Evolutionary conservation across 37 sponge, comb jelly and placozoan genomes (phyloP).

Genomic region (Hexactinellida sp.): DNA sequence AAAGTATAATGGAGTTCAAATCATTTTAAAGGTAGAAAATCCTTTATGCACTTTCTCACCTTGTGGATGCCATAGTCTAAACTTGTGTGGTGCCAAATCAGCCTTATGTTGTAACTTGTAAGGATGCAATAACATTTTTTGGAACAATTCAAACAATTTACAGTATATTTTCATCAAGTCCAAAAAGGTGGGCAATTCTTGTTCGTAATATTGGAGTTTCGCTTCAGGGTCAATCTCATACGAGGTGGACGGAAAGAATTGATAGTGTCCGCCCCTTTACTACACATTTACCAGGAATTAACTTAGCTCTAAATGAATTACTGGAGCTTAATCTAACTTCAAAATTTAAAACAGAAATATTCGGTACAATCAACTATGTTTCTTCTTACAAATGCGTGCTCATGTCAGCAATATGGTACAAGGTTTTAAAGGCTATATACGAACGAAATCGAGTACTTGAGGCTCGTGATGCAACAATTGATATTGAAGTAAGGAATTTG

Average conservation of each 20-base stretch:
- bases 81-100: slow-evolving; percentile 18
- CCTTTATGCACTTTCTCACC: slow-evolving; percentile 16
- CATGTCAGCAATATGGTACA: slow-evolving; percentile 15
- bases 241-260: slow-evolving; percentile 7
- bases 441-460: slow-evolving; percentile 10
- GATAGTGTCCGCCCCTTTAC: slow-evolving; percentile 14
- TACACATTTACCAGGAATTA: slow-evolving; percentile 11
- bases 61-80: slow-evolving; percentile 20
- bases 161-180: slow-evolving; percentile 20
- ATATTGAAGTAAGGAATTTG: slow-evolving; percentile 7
- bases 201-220: slow-evolving; percentile 8
- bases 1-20: slow-evolving; percentile 22
- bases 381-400: slow-evolving; percentile 7
- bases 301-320: background rate
- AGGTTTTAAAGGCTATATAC: background rate
- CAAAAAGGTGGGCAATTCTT: slow-evolving; percentile 21
- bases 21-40: slow-evolving; percentile 12
- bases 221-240: slow-evolving; percentile 2
- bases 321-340: slow-evolving; percentile 15
- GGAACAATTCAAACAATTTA: slow-evolving; percentile 20
- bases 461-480: slow-evolving; percentile 14
- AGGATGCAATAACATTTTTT: slow-evolving; percentile 26
- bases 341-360: slow-evolving; percentile 14
- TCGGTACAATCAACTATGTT: background rate
- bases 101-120: slow-evolving; percentile 16